phyloP scores from a whole-genome alignment of 2,113 vertebrate genomes.

The Myotis lucifugus region DNA sequence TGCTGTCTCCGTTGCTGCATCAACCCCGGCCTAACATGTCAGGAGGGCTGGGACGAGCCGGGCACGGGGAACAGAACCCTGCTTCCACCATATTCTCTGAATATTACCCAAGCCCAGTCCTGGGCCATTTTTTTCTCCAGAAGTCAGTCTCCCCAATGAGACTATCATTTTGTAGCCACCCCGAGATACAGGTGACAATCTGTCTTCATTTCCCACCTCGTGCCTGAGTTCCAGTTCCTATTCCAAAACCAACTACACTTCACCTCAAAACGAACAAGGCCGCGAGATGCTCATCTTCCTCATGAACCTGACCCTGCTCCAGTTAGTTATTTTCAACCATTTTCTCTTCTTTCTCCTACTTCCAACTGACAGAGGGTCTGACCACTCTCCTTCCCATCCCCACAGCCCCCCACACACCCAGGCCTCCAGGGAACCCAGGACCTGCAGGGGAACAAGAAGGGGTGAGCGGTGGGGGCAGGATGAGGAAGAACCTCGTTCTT shows the following conservation, averaged over 20 bases:
- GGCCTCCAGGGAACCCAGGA: neutral
- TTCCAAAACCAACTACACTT: neutral
- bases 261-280: neutral
- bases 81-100: neutral
- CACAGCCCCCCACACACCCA: neutral
- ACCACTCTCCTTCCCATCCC: neutral
- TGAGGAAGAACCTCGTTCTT: constrained; percentile 61
- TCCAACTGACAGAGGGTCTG: neutral
- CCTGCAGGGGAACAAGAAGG: neutral
- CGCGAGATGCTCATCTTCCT: neutral
- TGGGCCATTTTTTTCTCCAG: neutral
- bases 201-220: neutral
- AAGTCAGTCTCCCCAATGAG: neutral
- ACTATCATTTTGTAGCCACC: neutral
- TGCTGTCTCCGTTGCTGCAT: neutral
- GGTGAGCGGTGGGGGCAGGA: neutral
- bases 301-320: neutral
- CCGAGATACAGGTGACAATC: neutral
- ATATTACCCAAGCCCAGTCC: neutral
- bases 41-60: neutral
- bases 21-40: neutral
- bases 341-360: neutral
- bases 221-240: neutral
- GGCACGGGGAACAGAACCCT: neutral
- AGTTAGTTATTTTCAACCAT: neutral